These are phyloP conservation scores for Chrysoperla carnea DNA, from an alignment of 1,140 invertebrate genomes.

Conservation along the genomic window DNA sequence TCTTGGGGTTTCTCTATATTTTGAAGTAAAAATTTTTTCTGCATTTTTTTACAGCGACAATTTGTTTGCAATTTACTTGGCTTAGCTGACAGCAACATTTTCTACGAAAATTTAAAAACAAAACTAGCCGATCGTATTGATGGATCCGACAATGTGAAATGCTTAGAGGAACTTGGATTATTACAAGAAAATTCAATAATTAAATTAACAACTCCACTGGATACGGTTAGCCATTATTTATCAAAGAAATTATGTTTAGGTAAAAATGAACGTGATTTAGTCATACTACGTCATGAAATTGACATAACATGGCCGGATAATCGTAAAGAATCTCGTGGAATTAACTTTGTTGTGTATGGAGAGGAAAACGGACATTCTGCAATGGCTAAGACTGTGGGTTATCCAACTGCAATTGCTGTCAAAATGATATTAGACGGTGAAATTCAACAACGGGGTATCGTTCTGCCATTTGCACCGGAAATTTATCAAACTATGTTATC, in stretches of 20 bases:
- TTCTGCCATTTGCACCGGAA: conserved; percentile 74
- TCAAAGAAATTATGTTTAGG: conserved; percentile 68
- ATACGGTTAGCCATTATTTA: conserved; percentile 84
- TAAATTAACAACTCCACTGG: conserved; percentile 75
- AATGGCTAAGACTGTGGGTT: conserved; percentile 95
- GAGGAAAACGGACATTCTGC: conserved; percentile 75
- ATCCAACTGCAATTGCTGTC: conserved; percentile 87
- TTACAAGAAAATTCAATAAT: conserved; percentile 66
- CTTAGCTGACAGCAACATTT: conserved; percentile 67
- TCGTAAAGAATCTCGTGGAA: conserved; percentile 61
- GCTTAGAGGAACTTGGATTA: conserved; percentile 72
- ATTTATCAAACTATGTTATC: conserved; percentile 83
- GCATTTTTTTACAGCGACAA: conserved; percentile 44
- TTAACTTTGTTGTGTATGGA: conserved; percentile 90
- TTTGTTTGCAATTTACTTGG: conserved; percentile 76
- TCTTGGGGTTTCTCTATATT: too few species aligned
- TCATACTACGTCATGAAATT: conserved; percentile 87
- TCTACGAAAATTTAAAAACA: conserved; percentile 83
- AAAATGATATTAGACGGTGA: conserved; percentile 98
- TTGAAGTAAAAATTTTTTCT: too few species aligned
- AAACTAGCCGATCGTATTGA: conserved; percentile 61
- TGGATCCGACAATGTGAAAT: conserved; percentile 40
- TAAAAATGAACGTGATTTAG: conserved; percentile 80
- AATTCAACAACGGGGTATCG: conserved; percentile 85
- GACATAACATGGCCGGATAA: conserved; percentile 83